phyloP scores from a whole-genome alignment of 2,113 vertebrate genomes.

The Eclectus roratus region DNA sequence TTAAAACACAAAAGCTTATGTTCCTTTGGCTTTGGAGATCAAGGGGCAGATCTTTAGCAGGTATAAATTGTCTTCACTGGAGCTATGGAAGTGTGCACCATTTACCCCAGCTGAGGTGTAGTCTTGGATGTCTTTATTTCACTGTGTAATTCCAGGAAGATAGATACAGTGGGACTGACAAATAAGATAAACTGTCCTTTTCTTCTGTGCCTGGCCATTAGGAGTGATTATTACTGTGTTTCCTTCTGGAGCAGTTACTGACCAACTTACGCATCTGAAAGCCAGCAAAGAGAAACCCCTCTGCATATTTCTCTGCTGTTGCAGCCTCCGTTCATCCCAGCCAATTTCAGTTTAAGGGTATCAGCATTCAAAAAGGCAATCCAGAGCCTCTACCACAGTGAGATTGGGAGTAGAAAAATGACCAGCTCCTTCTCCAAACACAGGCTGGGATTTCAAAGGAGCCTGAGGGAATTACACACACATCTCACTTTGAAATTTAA shows the following conservation, averaged over 20 bases:
- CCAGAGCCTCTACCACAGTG: neutral
- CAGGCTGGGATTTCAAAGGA: neutral
- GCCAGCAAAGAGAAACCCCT: neutral
- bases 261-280: neutral
- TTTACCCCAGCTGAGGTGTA: neutral
- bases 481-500: constrained; percentile 22
- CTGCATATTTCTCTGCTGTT: neutral
- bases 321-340: neutral
- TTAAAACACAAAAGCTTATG: constrained; percentile 26
- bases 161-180: neutral
- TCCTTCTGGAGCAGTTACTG: neutral
- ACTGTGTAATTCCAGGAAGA: neutral
- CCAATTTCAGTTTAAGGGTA: neutral
- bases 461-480: neutral
- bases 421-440: constrained; percentile 15
- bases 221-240: neutral
- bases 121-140: neutral
- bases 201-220: neutral
- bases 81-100: neutral
- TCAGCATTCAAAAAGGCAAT: neutral
- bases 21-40: constrained; percentile 45
- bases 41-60: constrained; percentile 20
- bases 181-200: neutral
- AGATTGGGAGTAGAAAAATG: neutral
- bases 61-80: neutral